These are phyloP conservation scores for Eciton burchellii DNA, from an alignment of 1,140 invertebrate species.

Conservation along the genomic window DNA sequence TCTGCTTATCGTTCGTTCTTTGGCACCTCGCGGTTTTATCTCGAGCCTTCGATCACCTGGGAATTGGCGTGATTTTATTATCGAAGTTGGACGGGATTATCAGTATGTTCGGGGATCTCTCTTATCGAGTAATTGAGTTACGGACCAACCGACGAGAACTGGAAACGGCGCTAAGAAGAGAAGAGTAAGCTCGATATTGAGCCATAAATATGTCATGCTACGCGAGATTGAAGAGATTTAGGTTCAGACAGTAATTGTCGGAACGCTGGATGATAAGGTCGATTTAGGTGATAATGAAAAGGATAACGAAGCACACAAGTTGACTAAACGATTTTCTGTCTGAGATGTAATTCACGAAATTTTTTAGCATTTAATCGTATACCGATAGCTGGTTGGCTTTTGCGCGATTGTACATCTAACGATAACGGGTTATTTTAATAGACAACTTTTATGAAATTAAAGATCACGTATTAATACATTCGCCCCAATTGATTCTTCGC, in stretches of 20 bases:
- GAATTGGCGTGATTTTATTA: conserved; percentile 49
- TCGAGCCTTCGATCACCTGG: conserved; percentile 39
- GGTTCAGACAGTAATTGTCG: background rate
- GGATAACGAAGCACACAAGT: background rate
- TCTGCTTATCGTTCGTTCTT: conserved; percentile 48
- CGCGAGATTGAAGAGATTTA: background rate
- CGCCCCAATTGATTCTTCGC: too few relatives aligned
- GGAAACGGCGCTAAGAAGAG: background rate
- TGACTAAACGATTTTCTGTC: background rate
- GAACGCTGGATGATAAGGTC: background rate
- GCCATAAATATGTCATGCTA: background rate
- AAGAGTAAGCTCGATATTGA: background rate
- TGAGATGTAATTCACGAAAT: background rate
- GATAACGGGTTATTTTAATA: background rate
- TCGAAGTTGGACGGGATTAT: conserved; percentile 10
- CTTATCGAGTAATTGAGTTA: conserved; percentile 37
- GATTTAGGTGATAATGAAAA: background rate
- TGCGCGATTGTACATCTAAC: background rate
- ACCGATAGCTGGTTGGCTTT: background rate
- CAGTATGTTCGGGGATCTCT: conserved; percentile 5
- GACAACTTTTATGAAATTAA: conserved; percentile 3
- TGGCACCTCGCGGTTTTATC: conserved; percentile 36
- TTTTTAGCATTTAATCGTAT: background rate
- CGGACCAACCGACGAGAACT: background rate
- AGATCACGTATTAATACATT: background rate